Base-by-base conservation (phyloP, 2,888 invertebrate species). In the Priocnemis perturbator region DNA sequence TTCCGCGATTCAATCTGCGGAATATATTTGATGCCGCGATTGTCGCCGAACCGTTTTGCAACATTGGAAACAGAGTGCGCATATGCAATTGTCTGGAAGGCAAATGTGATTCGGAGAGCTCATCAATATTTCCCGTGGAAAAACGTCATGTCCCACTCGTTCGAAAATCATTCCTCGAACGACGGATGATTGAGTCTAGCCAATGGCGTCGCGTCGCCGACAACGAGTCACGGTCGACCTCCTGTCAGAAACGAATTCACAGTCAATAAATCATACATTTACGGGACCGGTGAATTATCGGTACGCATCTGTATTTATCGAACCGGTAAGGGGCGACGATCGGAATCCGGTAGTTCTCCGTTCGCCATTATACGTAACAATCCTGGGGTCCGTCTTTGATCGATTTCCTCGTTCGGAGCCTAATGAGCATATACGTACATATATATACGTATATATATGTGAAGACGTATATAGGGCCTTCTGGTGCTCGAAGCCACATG, bases 281-380 rank as follows among this genome's bases (percentile, higher is more conserved):
- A 47, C 53, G 52, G 70, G 62, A 53, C 55, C 56, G 72, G 26
- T 66, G 72, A 77, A 72, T 71, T 64, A 70, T 72, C 67, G 64
- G 58, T 48, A 59, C 53, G 70, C 77, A 76, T 74, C 74, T 44
- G 76, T 76, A 73, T 76, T 76, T 76, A 77, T 77, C 69, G 60
- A 68, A 78, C 60, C 63, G 69, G 61, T 64, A 65, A 69, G 63
- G 37, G 37, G 53, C 67, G 68, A 50, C 64, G 73, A 75, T 73
- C 69, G 78, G 78, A 78, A 78, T 78, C 78, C 71, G 77, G 77
- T 78, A 78, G 78, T 78, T 78, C 71, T 62, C 7, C 37, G 64
- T 63, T 63, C 60, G 53, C 48, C 69, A 73, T 72, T 71, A 62
- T 57, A 50, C 63, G 55, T 37, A 52, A 60, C 37, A 37, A 37